Percentiles rank a stretch among this genome's conserved stretches.
phyloP scores from a whole-genome alignment of 2,888 invertebrate species.

The Melanostoma mellinum region DNA sequence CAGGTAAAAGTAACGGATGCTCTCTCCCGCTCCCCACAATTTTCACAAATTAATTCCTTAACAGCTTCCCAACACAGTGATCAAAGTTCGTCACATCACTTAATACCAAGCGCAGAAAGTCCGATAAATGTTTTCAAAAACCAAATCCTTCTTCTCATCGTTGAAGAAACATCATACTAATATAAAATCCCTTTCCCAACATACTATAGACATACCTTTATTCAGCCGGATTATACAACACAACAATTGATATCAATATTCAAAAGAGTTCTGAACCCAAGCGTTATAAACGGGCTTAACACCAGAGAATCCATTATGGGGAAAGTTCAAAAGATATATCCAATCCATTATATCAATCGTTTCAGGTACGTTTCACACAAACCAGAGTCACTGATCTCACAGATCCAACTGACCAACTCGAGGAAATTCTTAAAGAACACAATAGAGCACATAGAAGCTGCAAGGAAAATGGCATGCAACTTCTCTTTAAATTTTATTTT shows the following conservation, averaged over 20 bases:
- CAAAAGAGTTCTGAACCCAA: conserved; percentile 46
- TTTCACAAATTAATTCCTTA: conserved; percentile 45
- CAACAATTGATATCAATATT: conserved; percentile 37
- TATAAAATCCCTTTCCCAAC: conserved; percentile 55
- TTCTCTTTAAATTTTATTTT: conserved; percentile 61
- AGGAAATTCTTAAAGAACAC: conserved; percentile 35
- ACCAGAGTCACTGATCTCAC: conserved; percentile 33
- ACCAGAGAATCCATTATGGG: conserved; percentile 47
- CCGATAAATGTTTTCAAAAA: conserved; percentile 69
- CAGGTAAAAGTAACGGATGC: conserved; percentile 74
- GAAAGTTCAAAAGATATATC: conserved; percentile 49
- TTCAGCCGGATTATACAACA: conserved; percentile 25
- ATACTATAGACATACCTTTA: conserved; percentile 48
- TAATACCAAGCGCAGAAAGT: conserved; percentile 57
- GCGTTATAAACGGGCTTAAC: conserved; percentile 42
- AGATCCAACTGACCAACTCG: conserved; percentile 8
- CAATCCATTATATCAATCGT: conserved; percentile 26
- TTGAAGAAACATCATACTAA: conserved; percentile 37
- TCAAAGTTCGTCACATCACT: conserved; percentile 60
- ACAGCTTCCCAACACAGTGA: conserved; percentile 63
- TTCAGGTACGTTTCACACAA: conserved; percentile 36
- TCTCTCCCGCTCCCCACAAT: conserved; percentile 47
- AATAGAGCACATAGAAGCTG: conserved; percentile 12
- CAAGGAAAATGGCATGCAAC: conserved; percentile 43
- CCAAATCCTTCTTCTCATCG: conserved; percentile 47